These are phyloP conservation scores for Ormyrus nitidulus DNA, from an alignment of 2,888 invertebrate genomes.

Conservation along the genomic window DNA sequence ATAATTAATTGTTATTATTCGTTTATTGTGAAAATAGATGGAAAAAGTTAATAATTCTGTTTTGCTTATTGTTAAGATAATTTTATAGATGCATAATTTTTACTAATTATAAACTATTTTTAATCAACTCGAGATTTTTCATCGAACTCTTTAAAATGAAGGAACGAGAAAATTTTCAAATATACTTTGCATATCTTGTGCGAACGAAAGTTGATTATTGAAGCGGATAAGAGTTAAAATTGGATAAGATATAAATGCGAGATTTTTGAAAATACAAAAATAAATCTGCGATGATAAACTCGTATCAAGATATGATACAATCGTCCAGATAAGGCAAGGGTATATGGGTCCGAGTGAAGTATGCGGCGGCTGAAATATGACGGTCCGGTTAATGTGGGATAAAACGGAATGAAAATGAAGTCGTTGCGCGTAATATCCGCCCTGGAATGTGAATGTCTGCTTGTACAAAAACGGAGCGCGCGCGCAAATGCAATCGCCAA, in stretches of 20 bases:
- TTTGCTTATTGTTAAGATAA: too few relatives aligned
- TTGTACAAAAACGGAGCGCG: background rate
- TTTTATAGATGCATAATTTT: too few relatives aligned
- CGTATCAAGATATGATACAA: constrained; percentile 37
- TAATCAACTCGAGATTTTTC: too few relatives aligned
- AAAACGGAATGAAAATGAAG: constrained; percentile 40
- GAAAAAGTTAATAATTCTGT: too few relatives aligned
- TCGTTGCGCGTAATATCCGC: constrained; percentile 43
- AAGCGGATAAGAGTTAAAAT: background rate
- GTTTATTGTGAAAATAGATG: too few relatives aligned
- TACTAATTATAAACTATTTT: too few relatives aligned
- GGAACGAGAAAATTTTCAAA: too few relatives aligned
- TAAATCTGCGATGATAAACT: constrained; percentile 9
- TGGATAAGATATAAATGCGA: constrained; percentile 3
- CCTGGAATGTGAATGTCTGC: constrained; percentile 38
- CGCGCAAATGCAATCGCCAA: constrained; percentile 20
- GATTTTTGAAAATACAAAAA: constrained; percentile 17
- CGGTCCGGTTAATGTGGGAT: constrained; percentile 17
- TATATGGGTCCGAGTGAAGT: background rate
- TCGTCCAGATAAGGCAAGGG: constrained; percentile 33
- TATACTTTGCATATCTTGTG: too few relatives aligned
- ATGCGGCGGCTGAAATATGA: constrained; percentile 24
- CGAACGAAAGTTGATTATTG: background rate
- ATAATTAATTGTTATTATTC: too few relatives aligned
- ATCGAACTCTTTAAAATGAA: too few relatives aligned